Evolutionary conservation across 1,140 invertebrate genomes (phyloP).

Genomic region (Latrodectus geometricus): DNA sequence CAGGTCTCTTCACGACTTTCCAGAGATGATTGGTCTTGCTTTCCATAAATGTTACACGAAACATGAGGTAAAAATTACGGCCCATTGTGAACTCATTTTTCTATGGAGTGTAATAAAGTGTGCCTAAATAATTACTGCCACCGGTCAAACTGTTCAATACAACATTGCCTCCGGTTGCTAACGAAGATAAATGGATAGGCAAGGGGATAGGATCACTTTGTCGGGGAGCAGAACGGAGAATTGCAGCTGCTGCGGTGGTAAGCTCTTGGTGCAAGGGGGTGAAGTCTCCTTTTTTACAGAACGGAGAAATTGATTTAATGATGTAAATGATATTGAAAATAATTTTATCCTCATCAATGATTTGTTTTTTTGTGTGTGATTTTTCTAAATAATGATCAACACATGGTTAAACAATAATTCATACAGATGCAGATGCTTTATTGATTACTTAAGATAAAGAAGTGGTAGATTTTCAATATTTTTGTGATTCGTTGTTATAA

Average conservation of each 20-base stretch:
- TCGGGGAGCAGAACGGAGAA: not conserved
- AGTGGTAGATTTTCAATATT: no score
- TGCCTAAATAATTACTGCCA: conserved; percentile 53
- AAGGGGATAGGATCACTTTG: not conserved
- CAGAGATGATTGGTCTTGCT: not conserved
- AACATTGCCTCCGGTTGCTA: conserved; percentile 41
- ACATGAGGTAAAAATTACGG: conserved; percentile 17
- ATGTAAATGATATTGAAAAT: no score
- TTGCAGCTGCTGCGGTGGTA: conserved; percentile 29
- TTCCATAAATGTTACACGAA: conserved; percentile 24
- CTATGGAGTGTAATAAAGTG: conserved; percentile 31
- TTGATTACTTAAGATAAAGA: no score
- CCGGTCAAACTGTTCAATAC: conserved; percentile 39
- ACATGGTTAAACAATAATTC: no score
- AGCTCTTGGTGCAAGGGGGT: no score
- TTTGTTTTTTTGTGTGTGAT: no score
- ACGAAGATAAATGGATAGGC: conserved; percentile 55
- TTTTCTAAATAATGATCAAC: no score
- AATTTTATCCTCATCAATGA: no score
- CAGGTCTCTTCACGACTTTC: not conserved
- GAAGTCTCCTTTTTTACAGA: no score
- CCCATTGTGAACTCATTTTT: conserved; percentile 13
- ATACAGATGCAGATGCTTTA: no score
- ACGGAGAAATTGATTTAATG: no score
- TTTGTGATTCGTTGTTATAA: no score